Evolutionary conservation across 2,888 invertebrate genomes (phyloP), one percentile per base, ranked within the genome.

Genomic region (Pecten maximus): DNA sequence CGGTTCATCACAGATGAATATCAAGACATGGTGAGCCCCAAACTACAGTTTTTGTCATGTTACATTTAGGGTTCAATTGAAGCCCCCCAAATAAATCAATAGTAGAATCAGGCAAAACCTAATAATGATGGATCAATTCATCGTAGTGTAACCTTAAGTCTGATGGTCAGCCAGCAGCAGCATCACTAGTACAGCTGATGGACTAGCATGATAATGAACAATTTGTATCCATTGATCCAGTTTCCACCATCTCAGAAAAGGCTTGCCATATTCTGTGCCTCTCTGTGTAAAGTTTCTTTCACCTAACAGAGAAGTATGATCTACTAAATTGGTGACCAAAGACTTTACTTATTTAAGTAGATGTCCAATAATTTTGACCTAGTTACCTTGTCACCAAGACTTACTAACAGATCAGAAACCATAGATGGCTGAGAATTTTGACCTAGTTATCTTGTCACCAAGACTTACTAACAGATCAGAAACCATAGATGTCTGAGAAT

Each of bases 91-190:
- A 74, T 74, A 74, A 60, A 74, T 74, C 74, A 74, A 74, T 74
- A 74, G 35, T 3, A 35, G 74, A 35, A 35, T 74, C 28, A 74
- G 23, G 74, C 54, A 54, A 54, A 54, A 54, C 74, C 74, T 74
- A 74, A 28, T 74, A 74, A 74, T 28, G 74, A 35, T 28, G 74
- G 74, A 74, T 74, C 74, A 74, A 74, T 35, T 74, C 28, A 54
- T 54, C 23, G 23, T 19, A 6, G 23, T 23, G 74, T 28, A 74
- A 74, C 74, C 74, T 35, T 2, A 74, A 28, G 35, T 0, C 74
- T 15, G 3, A 10, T 12, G 6, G 4, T n/a, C 10, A 28, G n/a
- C 28, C n/a, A 16, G 60, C 60, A 3, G 6, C 74, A 74, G 74
- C 74, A 74, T 74, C 74, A 28, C 74, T 74, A 35, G 60, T 60